Conservation (phyloP, 2,797 vertebrate species). For the Anguilla marmorata region DNA sequence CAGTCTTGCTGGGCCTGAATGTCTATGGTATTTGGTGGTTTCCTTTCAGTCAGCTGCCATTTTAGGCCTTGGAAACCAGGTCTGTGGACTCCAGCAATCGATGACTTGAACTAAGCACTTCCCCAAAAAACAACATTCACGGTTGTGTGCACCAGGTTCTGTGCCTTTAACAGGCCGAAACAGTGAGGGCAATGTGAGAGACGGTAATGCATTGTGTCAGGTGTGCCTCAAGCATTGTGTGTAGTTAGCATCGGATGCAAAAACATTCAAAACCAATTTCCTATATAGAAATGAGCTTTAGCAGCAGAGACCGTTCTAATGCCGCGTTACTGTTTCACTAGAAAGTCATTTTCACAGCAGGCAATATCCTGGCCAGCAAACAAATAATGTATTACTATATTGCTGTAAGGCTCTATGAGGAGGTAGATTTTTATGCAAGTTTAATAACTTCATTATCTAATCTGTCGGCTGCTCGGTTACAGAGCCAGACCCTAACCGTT, state of each 20-base stretch:
- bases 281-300: background rate
- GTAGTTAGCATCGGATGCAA: background rate
- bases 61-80: no score
- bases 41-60: no score
- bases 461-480: background rate
- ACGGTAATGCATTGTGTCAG: no score
- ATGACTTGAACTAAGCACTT: no score
- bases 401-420: background rate
- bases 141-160: background rate
- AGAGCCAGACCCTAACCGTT: background rate
- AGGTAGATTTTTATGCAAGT: conserved; percentile 2
- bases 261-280: background rate
- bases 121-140: no score
- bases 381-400: background rate
- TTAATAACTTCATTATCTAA: conserved; percentile 18
- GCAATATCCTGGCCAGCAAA: background rate
- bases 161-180: background rate
- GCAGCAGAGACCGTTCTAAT: background rate
- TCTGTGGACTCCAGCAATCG: no score
- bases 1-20: no score
- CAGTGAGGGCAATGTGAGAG: background rate
- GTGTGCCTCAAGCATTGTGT: background rate
- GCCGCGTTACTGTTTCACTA: background rate
- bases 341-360: background rate
- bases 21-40: no score